Conservation (phyloP, 2,113 vertebrate genomes). For the Phylloscopus trochilus region DNA sequence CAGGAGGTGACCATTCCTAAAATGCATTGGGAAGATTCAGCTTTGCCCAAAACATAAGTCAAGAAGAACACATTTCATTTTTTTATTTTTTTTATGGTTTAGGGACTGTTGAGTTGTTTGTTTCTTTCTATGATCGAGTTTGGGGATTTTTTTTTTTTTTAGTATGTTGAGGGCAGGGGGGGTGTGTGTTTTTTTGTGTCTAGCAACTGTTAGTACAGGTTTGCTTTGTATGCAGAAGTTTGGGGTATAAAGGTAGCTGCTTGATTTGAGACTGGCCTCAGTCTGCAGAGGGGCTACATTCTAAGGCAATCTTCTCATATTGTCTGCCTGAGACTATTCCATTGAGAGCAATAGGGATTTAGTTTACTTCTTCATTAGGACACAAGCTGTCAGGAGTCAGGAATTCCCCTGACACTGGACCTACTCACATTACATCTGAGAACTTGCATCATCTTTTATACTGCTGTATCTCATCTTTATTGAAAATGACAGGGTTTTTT, state of each 20-base stretch:
- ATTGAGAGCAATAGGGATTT: background rate
- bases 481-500: background rate
- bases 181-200: fast-evolving
- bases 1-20: background rate
- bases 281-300: background rate
- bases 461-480: background rate
- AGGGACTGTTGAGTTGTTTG: fast-evolving
- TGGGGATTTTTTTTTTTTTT: background rate
- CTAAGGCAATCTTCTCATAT: background rate
- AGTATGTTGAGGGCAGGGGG: no score
- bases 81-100: background rate
- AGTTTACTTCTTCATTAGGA: background rate
- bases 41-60: background rate
- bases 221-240: background rate
- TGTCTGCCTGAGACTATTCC: background rate
- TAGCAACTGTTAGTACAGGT: background rate
- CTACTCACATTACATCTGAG: background rate
- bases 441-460: background rate
- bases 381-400: background rate
- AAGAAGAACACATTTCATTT: background rate
- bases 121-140: background rate
- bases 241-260: background rate
- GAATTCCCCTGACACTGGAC: background rate
- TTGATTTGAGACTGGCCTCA: background rate
- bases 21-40: background rate